Percentiles rank a stretch among this genome's conserved stretches.
Conservation (phyloP, 2,888 invertebrate genomes). For the Gibbula magus region DNA sequence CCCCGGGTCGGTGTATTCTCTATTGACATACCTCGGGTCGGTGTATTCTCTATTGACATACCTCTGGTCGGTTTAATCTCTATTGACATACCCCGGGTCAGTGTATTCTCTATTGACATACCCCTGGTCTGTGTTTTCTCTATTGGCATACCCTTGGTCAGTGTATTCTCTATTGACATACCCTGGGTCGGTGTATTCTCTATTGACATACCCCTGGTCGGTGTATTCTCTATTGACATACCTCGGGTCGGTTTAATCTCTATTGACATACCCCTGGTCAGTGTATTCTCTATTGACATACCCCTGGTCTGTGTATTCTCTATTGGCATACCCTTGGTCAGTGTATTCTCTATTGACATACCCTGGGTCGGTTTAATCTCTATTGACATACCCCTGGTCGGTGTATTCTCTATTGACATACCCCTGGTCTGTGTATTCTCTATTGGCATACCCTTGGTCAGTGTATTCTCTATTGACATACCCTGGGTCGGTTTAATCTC, state of each 20-base stretch:
- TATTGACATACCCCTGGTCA: constrained; percentile 91
- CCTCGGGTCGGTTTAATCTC: constrained; percentile 93
- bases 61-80: constrained; percentile 93
- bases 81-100: constrained; percentile 91
- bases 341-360: constrained; percentile 93
- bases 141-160: constrained; percentile 91
- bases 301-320: constrained; percentile 93
- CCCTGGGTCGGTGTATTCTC: constrained; percentile 93
- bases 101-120: constrained; percentile 93
- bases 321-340: constrained; percentile 91
- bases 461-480: constrained; percentile 93
- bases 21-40: constrained; percentile 91
- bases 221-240: constrained; percentile 93
- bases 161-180: constrained; percentile 93
- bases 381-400: constrained; percentile 91
- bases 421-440: constrained; percentile 93
- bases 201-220: constrained; percentile 91
- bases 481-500: constrained; percentile 93
- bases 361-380: constrained; percentile 93
- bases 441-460: constrained; percentile 91
- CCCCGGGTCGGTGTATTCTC: constrained; percentile 93
- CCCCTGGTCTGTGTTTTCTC: constrained; percentile 93
- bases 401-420: constrained; percentile 93
- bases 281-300: constrained; percentile 93
- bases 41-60: constrained; percentile 93